Base-by-base conservation (phyloP, 2,113 vertebrate genomes). In the Lutjanus erythropterus region DNA sequence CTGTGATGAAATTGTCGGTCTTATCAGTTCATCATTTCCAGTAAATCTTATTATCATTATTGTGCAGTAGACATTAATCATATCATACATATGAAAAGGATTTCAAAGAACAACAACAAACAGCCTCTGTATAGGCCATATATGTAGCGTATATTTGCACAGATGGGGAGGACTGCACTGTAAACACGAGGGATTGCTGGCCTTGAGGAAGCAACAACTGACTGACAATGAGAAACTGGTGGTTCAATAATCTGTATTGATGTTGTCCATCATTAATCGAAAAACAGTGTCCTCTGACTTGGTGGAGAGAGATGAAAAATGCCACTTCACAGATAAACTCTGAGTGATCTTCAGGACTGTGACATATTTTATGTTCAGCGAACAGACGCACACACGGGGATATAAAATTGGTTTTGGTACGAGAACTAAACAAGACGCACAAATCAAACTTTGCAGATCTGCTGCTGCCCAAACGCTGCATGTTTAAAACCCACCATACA, bases 191-290 rank as follows among this genome's bases (percentile, higher is more conserved):
- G 52, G 41, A 44, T 3, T 15, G 16, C 47, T 55, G 68, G 55
- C 76, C 83, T 84, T 83, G 61, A 83, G 33, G 60, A 71, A 44
- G 75, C 65, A 75, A 58, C 27, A 8, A 62, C 55, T 27, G 11
- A 80, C 9, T 71, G 50, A 82, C 52, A 71, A 44, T 64, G 67
- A 86, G 41, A 72, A 88, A 86, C 75, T 5, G 9, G 25, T 23
- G 61, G 42, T 49, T 84, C 73, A 66, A 50, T 91, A 46, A 58
- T 56, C 53, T 75, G 31, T 60, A 75, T 59, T 58, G 78, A 81
- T 10, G 11, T 23, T 9, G 21, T 72, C 83, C 53, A 69, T 87
- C 83, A 62, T 50, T 65, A 31, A 76, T 27, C 7, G 39, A 60
- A 56, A 53, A 80, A 58, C 49, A 53, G 46, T 71, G 58, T 59